Base-by-base conservation (phyloP, 2,888 invertebrate genomes). In the Zeuzera pyrina region DNA sequence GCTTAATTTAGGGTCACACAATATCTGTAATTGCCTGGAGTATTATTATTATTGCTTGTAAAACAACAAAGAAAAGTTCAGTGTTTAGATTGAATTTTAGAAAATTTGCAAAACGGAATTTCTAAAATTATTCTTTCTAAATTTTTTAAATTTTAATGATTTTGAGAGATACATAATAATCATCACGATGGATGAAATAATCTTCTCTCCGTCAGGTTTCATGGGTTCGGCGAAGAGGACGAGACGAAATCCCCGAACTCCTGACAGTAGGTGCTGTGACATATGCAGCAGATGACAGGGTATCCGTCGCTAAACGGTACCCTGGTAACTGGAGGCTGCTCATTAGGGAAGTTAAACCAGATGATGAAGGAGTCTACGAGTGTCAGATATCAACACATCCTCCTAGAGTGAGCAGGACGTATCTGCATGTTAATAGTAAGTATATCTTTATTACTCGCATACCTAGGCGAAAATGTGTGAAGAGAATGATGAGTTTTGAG, bases 351-450 rank as follows among this genome's bases (percentile, higher is more conserved):
- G 89, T 89, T 24, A 88, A 86, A 43, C 87, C 87, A 27, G 86
- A 87, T 33, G 90, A 90, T 52, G 88, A 87, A 29, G 90, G 89
- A 5, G 69, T 88, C 19, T 90, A 90, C 65, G 88, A 90, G 62
- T 90, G 90, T 56, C 89, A 90, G 81, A 87, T 90, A 52, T 89
- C 89, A 13, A 90, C 89, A 1, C 89, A 90, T 60, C 90, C 90
- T 2, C 89, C 90, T 10, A 85, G 87, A 52, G 88, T 89, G 63
- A 88, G 89, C 65, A 79, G 86, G 52, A 86, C 87, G 28, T 88
- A 87, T 52, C 74, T 90, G 38, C 88, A 87, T 58, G 85, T 90
- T 42, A 87, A 89, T 58, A 89, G 90, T 90, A 74, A 74, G 81
- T 62, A 28, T 27, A 21, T 23, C 26, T n/a, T 25, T 25, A 12